Conservation (phyloP, 2,113 vertebrate genomes). For the Lontra canadensis region DNA sequence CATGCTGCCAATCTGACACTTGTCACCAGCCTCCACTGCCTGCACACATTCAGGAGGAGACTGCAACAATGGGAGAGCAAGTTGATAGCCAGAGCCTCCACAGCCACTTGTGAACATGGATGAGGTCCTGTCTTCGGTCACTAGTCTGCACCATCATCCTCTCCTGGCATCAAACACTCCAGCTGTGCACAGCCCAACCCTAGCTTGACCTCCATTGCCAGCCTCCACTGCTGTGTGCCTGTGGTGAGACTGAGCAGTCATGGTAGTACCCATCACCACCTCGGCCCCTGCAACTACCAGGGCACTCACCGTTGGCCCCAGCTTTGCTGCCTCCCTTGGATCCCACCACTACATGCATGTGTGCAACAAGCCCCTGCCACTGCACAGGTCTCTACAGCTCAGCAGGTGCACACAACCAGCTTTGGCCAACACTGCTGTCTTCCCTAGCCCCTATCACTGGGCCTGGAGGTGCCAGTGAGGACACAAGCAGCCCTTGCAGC, state of each 20-base stretch:
- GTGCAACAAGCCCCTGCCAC: background rate
- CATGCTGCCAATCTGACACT: background rate
- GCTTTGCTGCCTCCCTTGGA: background rate
- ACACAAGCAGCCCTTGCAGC: background rate
- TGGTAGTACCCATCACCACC: too few species aligned
- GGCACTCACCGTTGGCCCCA: background rate
- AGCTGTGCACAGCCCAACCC: background rate
- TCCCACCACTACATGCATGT: background rate
- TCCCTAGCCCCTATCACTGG: too few species aligned
- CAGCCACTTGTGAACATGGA: background rate
- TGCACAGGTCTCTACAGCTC: too few species aligned
- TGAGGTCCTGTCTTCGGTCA: background rate
- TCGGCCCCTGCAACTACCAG: background rate
- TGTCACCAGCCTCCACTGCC: background rate
- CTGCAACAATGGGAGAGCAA: background rate
- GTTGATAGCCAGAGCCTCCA: background rate
- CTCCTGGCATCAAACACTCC: too few species aligned
- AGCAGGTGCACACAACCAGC: background rate
- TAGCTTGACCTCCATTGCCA: background rate
- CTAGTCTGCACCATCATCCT: background rate
- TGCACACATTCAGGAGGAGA: background rate
- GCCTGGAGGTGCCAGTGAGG: background rate
- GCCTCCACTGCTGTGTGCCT: background rate
- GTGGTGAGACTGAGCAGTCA: background rate
- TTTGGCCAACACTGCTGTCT: background rate